These are phyloP conservation scores for Nyctibius grandis DNA, from an alignment of 2,797 vertebrate species.

Conservation along the genomic window DNA sequence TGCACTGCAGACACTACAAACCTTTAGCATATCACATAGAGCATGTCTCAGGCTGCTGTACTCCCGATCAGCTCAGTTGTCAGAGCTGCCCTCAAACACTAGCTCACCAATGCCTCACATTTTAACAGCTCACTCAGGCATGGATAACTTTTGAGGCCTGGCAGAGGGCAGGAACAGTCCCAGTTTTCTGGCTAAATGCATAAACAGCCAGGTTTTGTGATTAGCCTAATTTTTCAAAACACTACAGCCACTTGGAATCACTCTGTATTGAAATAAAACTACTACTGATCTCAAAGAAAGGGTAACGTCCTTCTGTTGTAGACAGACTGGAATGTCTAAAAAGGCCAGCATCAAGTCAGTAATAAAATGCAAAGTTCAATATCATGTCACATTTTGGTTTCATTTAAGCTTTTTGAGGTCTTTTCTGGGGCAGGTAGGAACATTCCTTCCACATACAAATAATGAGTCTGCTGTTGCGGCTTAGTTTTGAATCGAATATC, in stretches of 20 bases:
- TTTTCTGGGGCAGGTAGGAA: neutral
- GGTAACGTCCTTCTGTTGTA: neutral
- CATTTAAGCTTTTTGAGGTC: neutral
- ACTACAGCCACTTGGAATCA: neutral
- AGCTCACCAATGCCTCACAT: neutral
- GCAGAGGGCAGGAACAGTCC: neutral
- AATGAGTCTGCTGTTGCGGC: neutral
- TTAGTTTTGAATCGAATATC: neutral
- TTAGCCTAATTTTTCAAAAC: neutral
- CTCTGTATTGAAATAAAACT: neutral
- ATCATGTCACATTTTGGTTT: neutral
- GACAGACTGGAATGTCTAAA: neutral
- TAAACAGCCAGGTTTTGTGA: neutral
- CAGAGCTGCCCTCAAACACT: neutral
- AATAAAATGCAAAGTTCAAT: neutral
- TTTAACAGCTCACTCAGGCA: neutral
- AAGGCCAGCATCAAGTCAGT: neutral
- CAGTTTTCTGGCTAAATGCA: neutral
- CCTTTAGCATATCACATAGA: neutral
- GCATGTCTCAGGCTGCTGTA: neutral
- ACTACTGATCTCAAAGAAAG: neutral
- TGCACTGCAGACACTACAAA: neutral
- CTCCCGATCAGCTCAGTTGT: neutral
- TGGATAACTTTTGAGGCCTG: accelerated
- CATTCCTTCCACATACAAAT: neutral